Evolutionary conservation across 23 tunicate genomes (phyloP).

Genomic region (Pegea sp.): DNA sequence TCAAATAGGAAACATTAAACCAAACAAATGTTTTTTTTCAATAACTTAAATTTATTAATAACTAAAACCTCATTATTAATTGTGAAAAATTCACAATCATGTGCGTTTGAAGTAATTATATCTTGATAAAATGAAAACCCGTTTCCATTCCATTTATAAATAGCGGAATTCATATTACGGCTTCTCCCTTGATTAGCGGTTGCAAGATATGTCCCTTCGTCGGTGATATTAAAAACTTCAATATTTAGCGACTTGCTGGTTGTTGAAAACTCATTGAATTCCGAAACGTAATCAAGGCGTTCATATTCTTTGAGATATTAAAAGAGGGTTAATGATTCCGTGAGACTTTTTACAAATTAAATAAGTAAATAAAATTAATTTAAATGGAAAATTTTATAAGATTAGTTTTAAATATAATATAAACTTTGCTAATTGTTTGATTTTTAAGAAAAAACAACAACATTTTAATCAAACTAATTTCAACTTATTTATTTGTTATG

Average conservation of each 20-base stretch:
- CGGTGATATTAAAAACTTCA: neutral
- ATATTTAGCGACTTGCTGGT: neutral
- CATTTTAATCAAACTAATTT: too few species aligned
- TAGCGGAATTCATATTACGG: neutral
- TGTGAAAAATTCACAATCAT: neutral
- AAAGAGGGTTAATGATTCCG: too few species aligned
- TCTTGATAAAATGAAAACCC: neutral
- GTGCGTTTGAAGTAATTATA: neutral
- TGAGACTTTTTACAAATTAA: too few species aligned
- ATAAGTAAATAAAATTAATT: too few species aligned
- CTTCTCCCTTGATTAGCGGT: neutral
- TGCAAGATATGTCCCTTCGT: neutral
- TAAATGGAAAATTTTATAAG: too few species aligned
- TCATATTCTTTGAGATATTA: neutral
- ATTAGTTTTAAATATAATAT: too few species aligned
- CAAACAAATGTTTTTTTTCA: too few species aligned
- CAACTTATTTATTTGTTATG: too few species aligned
- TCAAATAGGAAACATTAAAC: too few species aligned
- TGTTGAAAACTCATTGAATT: neutral
- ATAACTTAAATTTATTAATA: too few species aligned
- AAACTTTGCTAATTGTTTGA: too few species aligned
- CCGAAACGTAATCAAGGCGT: neutral
- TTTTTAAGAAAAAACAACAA: too few species aligned
- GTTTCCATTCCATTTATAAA: neutral
- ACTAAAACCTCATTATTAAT: slow-evolving; percentile 1